Evolutionary conservation across 92 coral and sea anemone genomes (phyloP).

Genomic region (Umimayanthus kanabou): DNA sequence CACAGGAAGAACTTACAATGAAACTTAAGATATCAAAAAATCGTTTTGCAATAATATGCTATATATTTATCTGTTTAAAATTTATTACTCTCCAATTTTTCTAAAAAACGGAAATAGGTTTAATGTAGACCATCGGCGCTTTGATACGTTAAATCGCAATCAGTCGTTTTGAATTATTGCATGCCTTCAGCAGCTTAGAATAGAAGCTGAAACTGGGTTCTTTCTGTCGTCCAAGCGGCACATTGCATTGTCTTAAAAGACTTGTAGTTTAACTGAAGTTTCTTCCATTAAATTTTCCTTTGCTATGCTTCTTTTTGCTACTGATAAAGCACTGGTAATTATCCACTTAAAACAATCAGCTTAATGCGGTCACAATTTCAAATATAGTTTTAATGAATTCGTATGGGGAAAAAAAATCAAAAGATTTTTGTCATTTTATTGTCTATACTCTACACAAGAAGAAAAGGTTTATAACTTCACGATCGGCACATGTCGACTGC

Average conservation of each 20-base stretch:
- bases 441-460: neutral
- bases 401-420: neutral
- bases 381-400: neutral
- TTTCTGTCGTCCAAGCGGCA: neutral
- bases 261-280: too few relatives aligned
- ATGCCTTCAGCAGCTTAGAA: neutral
- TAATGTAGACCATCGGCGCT: neutral
- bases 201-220: neutral
- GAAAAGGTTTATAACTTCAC: neutral
- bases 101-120: neutral
- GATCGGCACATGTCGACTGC: neutral
- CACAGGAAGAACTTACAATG: neutral
- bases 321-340: too few relatives aligned
- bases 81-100: neutral
- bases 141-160: too few relatives aligned
- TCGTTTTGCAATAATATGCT: neutral
- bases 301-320: neutral
- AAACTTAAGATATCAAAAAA: neutral
- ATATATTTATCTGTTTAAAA: neutral
- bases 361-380: neutral
- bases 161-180: too few relatives aligned
- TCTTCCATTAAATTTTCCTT: neutral
- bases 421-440: slow-evolving; percentile 4
- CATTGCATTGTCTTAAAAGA: too few relatives aligned
- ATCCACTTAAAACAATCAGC: neutral